Evolutionary conservation across 2,113 vertebrate genomes (phyloP).

Genomic region (Miniopterus natalensis): DNA sequence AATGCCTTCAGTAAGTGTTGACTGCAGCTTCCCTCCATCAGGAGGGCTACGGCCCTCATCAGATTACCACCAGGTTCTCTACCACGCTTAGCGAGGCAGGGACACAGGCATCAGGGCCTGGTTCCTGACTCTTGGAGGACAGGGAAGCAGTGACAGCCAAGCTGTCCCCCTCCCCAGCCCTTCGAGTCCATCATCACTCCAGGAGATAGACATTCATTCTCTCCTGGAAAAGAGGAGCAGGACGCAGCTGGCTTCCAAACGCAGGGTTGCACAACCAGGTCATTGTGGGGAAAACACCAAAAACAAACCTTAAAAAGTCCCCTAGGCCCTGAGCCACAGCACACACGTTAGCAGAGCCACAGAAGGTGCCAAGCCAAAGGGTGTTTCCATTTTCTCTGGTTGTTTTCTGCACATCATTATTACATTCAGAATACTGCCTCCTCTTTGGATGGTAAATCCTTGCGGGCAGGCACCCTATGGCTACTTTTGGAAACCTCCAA

Average conservation of each 20-base stretch:
- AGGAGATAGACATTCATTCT: neutral
- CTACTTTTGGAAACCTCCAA: neutral
- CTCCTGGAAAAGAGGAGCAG: conserved; percentile 41
- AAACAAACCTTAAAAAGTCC: conserved; percentile 55
- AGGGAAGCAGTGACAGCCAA: neutral
- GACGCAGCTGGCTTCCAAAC: conserved; percentile 59
- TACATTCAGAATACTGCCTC: neutral
- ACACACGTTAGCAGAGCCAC: neutral
- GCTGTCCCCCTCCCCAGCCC: neutral
- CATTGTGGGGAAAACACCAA: conserved; percentile 52
- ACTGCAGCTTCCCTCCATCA: neutral
- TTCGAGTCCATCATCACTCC: neutral
- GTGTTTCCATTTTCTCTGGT: neutral
- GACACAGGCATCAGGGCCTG: neutral
- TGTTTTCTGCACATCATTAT: neutral
- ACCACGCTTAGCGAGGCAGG: neutral
- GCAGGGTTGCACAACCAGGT: conserved; percentile 10
- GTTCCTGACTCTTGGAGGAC: neutral
- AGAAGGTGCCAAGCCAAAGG: neutral
- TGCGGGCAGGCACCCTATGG: neutral
- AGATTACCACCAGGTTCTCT: neutral
- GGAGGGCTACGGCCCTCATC: neutral
- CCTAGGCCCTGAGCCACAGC: neutral
- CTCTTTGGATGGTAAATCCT: neutral
- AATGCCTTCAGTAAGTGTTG: no score